Evolutionary conservation across 2,888 invertebrate genomes (phyloP).

Genomic region (Anoplius nigerrimus): DNA sequence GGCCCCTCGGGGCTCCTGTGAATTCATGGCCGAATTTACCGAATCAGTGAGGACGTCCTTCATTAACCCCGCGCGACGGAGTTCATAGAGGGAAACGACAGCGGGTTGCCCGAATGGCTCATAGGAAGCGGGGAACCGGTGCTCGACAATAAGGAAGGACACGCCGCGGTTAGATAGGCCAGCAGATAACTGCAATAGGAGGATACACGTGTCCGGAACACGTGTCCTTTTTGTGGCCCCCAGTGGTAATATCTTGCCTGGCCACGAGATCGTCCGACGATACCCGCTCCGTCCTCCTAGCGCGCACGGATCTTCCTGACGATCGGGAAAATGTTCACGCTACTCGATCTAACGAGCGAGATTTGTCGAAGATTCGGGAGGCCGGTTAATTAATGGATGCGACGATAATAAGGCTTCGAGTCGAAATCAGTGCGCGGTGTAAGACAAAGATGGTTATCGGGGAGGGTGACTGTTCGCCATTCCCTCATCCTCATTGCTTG

Average conservation of each 20-base stretch:
- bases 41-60: conserved; percentile 31
- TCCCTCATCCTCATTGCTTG: too few species aligned
- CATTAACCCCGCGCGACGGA: conserved; percentile 39
- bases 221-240: conserved; percentile 56
- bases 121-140: conserved; percentile 32
- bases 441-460: too few species aligned
- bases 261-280: conserved; percentile 49
- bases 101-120: conserved; percentile 34
- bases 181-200: conserved; percentile 49
- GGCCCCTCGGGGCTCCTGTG: too few species aligned
- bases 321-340: too few species aligned
- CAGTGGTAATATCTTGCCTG: conserved; percentile 43
- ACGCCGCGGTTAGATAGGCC: conserved; percentile 53
- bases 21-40: too few species aligned
- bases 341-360: too few species aligned
- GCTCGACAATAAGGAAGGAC: conserved; percentile 42
- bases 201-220: conserved; percentile 62
- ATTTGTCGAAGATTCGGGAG: too few species aligned
- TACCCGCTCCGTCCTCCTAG: conserved; percentile 37
- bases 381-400: too few species aligned
- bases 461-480: too few species aligned
- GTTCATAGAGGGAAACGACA: conserved; percentile 38
- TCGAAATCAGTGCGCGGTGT: too few species aligned
- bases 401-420: too few species aligned
- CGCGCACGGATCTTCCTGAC: conserved; percentile 38